Conservation (phyloP, 2,888 invertebrate species). For the Philereme transversata region DNA sequence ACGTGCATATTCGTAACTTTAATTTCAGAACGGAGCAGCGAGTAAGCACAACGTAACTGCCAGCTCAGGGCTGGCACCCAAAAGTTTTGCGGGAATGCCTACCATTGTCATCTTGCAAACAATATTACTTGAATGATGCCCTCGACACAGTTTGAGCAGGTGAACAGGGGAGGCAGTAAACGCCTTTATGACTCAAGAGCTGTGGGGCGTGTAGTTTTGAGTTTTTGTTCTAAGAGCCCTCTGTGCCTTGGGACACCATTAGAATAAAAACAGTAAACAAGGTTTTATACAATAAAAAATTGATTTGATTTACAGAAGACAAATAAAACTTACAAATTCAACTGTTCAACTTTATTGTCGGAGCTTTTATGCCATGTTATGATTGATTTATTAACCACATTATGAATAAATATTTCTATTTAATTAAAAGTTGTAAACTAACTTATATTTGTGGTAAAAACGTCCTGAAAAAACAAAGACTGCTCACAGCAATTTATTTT, state of each 20-base stretch:
- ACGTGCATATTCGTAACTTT: conserved; percentile 37
- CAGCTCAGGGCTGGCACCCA: conserved; percentile 39
- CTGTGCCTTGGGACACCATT: background rate
- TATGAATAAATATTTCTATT: no score
- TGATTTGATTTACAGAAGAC: no score
- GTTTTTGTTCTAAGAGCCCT: conserved; percentile 40
- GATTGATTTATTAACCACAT: no score
- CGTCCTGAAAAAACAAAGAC: conserved; percentile 27
- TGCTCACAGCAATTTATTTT: conserved; percentile 29
- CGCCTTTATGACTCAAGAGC: conserved; percentile 50
- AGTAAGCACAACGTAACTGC: conserved; percentile 39
- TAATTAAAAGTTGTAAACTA: conserved; percentile 20
- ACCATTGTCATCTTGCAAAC: conserved; percentile 48
- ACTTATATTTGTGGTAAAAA: conserved; percentile 16
- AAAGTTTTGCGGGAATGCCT: conserved; percentile 44
- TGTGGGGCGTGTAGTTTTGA: conserved; percentile 44
- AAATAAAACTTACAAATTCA: no score
- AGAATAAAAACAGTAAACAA: no score
- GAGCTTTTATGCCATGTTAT: no score
- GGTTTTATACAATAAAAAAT: no score
- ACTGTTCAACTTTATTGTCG: no score
- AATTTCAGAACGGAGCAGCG: conserved; percentile 40
- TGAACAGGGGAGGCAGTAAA: conserved; percentile 44
- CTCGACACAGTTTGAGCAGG: conserved; percentile 51
- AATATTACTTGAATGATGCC: conserved; percentile 53